phyloP scores from a whole-genome alignment of 2,888 invertebrate genomes.

The Patella caerulea region DNA sequence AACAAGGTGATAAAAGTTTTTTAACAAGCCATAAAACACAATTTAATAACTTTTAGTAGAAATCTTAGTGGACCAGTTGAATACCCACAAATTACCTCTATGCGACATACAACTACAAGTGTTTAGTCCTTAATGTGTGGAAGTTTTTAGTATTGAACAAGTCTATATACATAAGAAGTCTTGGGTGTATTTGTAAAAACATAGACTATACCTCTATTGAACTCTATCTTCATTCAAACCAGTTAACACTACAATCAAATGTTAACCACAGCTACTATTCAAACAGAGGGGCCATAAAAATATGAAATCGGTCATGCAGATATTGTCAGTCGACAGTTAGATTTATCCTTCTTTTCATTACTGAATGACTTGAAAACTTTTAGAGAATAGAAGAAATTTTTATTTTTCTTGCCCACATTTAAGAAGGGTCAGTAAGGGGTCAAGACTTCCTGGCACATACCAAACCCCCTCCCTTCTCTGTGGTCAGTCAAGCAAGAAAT shows the following conservation, averaged over 20 bases:
- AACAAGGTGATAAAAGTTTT: no score
- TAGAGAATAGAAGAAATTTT: no score
- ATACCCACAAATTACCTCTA: no score
- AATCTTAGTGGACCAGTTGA: no score
- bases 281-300: background rate
- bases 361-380: no score
- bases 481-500: background rate
- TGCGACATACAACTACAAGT: background rate
- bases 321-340: background rate
- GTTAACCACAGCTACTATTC: constrained; percentile 1
- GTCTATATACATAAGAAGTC: constrained; percentile 2
- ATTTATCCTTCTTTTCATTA: constrained; percentile 1
- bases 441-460: constrained; percentile 2
- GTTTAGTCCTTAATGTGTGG: constrained; percentile 6
- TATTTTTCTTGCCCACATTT: no score
- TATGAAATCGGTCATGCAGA: constrained; percentile 13
- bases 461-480: background rate
- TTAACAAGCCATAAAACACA: no score
- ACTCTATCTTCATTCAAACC: background rate
- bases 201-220: background rate
- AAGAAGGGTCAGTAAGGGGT: background rate
- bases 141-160: background rate
- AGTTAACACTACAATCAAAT: background rate
- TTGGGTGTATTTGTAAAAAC: constrained; percentile 9
- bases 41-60: no score